These are phyloP conservation scores for Melitaea cinxia DNA, from an alignment of 1,140 invertebrate genomes.

Conservation along the genomic window DNA sequence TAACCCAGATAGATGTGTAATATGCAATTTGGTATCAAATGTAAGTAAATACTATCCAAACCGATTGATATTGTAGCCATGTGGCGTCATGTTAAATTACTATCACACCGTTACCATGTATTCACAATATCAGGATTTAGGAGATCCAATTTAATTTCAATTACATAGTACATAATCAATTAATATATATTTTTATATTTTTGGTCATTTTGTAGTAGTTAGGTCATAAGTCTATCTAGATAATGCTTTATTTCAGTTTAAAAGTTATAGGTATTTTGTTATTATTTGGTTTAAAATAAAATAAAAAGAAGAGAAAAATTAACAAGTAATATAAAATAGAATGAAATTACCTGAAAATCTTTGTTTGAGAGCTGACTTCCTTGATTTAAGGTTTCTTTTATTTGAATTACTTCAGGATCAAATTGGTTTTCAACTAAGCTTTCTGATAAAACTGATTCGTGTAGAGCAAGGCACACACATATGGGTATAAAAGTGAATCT, in stretches of 20 bases:
- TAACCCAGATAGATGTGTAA: too few species aligned
- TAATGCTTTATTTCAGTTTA: too few species aligned
- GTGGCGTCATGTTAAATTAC: background rate
- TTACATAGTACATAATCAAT: too few species aligned
- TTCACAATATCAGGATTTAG: background rate
- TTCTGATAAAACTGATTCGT: background rate
- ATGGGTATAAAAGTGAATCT: constrained; percentile 4
- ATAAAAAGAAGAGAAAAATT: too few species aligned
- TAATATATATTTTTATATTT: too few species aligned
- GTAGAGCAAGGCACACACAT: background rate
- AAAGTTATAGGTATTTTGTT: too few species aligned
- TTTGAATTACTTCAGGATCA: constrained; percentile 35
- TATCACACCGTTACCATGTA: background rate
- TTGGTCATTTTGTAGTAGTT: too few species aligned
- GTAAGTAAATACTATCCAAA: background rate
- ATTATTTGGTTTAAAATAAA: too few species aligned
- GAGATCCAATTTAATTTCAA: too few species aligned
- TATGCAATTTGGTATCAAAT: background rate
- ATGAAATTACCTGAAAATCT: constrained; percentile 30
- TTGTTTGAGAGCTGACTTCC: constrained; percentile 40
- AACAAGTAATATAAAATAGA: too few species aligned
- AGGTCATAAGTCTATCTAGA: too few species aligned
- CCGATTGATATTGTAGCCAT: background rate
- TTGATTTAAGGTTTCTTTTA: constrained; percentile 39
- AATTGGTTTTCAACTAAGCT: background rate